phyloP scores from a whole-genome alignment of 92 coral and sea anemone genomes.

The Parazoanthus swiftii region DNA sequence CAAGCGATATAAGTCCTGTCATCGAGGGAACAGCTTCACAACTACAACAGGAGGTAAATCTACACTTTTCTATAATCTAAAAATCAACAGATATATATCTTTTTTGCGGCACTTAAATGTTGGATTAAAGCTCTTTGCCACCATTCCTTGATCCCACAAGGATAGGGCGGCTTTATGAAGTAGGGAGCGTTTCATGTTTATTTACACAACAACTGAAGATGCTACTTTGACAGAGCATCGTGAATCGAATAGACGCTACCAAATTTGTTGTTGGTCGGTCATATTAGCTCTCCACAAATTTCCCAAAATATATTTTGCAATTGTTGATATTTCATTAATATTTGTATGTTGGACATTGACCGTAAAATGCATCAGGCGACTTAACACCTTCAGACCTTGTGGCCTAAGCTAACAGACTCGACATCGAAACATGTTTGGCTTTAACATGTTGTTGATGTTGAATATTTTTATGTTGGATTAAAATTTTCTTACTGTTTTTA shows the following conservation, averaged over 20 bases:
- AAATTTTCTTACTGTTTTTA: too few species aligned
- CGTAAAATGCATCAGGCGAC: too few species aligned
- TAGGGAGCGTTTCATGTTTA: neutral
- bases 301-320: neutral
- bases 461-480: too few species aligned
- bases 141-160: neutral
- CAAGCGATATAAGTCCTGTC: neutral
- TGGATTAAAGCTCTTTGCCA: neutral
- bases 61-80: neutral
- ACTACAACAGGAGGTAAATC: conserved; percentile 7
- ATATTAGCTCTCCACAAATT: neutral
- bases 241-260: neutral
- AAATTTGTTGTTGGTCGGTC: too few species aligned
- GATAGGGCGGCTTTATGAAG: too few species aligned
- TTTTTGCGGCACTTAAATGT: neutral
- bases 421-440: too few species aligned
- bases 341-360: too few species aligned
- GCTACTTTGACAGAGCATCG: neutral
- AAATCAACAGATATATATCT: too few species aligned
- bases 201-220: neutral
- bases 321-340: too few species aligned
- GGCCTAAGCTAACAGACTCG: too few species aligned
- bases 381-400: too few species aligned
- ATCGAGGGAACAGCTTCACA: neutral
- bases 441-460: too few species aligned